These are phyloP conservation scores for Brenthis ino DNA, from an alignment of 2,888 invertebrate genomes.

Conservation along the genomic window DNA sequence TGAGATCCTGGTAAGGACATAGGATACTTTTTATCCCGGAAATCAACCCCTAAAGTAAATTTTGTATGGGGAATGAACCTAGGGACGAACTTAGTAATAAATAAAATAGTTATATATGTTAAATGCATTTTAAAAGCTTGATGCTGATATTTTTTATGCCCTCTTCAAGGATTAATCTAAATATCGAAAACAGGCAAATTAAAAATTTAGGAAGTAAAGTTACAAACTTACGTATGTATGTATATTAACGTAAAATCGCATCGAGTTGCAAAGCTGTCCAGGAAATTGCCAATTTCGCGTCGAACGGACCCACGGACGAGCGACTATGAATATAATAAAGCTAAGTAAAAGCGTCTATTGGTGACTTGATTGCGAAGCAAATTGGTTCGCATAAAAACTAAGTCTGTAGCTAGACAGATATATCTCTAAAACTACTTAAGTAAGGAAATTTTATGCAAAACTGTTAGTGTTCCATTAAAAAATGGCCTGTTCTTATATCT, in stretches of 20 bases:
- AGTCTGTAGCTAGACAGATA: conserved; percentile 1
- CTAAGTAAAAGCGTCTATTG: conserved; percentile 33
- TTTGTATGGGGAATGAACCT: no score
- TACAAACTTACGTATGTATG: conserved; percentile 51
- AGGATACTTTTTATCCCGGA: no score
- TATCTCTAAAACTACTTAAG: neutral
- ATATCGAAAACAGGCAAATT: neutral
- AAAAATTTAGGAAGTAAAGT: conserved; percentile 18
- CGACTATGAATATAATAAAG: conserved; percentile 39
- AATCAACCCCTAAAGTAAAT: no score
- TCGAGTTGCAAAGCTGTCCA: conserved; percentile 48
- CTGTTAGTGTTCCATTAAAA: neutral
- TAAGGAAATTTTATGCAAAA: neutral
- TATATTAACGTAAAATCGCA: conserved; percentile 49
- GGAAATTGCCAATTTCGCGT: conserved; percentile 74
- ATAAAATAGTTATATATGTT: no score
- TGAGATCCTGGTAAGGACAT: no score
- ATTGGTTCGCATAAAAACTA: conserved; percentile 31
- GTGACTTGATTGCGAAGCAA: conserved; percentile 34
- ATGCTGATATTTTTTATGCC: neutral
- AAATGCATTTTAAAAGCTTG: no score
- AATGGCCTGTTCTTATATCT: neutral
- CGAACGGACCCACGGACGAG: conserved; percentile 40
- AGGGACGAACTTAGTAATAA: no score
- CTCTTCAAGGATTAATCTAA: neutral